phyloP scores from a whole-genome alignment of 1,140 invertebrate genomes.

The Rhizoglyphus robini region DNA sequence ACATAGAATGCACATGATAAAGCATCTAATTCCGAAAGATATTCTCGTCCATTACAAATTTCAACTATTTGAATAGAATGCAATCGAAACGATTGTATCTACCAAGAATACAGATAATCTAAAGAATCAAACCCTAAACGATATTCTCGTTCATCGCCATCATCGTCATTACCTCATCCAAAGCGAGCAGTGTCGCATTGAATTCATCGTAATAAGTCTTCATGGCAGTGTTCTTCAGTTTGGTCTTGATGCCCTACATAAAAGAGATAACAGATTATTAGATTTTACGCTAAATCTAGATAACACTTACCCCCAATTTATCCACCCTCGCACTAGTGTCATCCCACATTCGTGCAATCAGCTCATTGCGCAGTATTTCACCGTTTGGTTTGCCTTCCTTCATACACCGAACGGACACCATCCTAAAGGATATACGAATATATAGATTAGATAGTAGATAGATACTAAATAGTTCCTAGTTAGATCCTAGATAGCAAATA shows the following conservation, averaged over 20 bases:
- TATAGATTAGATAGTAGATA: too few relatives aligned
- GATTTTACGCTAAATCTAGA: neutral
- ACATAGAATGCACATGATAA: too few relatives aligned
- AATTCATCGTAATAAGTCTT: slow-evolving; percentile 53
- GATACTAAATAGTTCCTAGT: too few relatives aligned
- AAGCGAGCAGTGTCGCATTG: slow-evolving; percentile 63
- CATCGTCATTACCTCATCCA: slow-evolving; percentile 70
- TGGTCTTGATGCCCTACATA: neutral
- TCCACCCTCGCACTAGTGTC: slow-evolving; percentile 56
- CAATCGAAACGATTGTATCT: too few relatives aligned
- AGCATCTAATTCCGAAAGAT: too few relatives aligned
- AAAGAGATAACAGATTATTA: neutral
- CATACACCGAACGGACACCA: slow-evolving; percentile 50
- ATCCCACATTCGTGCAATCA: slow-evolving; percentile 63
- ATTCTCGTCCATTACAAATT: too few relatives aligned
- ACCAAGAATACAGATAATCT: too few relatives aligned
- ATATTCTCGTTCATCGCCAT: too few relatives aligned
- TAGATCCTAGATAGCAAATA: too few relatives aligned
- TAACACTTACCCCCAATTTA: slow-evolving; percentile 46
- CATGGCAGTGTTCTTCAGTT: slow-evolving; percentile 17
- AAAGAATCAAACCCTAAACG: too few relatives aligned
- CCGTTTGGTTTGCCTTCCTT: slow-evolving; percentile 52
- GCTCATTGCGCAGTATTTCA: slow-evolving; percentile 48
- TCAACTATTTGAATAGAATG: too few relatives aligned
- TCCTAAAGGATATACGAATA: too few relatives aligned